phyloP scores from a whole-genome alignment of 2,888 invertebrate genomes.

The Metallyticus violacea region DNA sequence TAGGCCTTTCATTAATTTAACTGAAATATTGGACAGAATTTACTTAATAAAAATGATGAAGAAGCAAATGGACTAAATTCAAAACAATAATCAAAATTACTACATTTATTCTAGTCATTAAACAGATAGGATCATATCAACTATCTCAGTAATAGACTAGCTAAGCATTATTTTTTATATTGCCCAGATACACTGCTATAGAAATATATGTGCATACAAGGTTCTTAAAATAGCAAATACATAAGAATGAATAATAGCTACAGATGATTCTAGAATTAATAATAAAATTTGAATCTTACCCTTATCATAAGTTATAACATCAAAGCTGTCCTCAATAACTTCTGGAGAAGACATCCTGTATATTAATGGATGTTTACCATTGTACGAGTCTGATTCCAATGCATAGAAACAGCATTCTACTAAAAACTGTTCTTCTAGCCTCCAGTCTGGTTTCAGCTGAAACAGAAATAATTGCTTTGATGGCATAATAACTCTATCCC shows the following conservation, averaged over 20 bases:
- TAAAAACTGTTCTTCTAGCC: constrained; percentile 56
- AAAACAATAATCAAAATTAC: too few species aligned
- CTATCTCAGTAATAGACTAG: background rate
- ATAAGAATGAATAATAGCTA: background rate
- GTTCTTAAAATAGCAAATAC: background rate
- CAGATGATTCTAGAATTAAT: too few species aligned
- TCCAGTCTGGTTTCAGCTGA: constrained; percentile 56
- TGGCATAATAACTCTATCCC: too few species aligned
- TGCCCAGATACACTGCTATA: too few species aligned
- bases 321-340: constrained; percentile 62
- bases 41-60: too few species aligned
- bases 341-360: constrained; percentile 55
- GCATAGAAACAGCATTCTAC: constrained; percentile 39
- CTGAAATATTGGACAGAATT: too few species aligned
- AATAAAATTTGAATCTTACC: constrained; percentile 51
- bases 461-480: too few species aligned
- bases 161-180: background rate
- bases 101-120: too few species aligned
- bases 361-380: constrained; percentile 58
- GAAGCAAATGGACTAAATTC: too few species aligned
- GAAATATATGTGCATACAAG: background rate
- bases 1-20: too few species aligned
- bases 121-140: background rate
- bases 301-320: constrained; percentile 66
- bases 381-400: constrained; percentile 31